A percentile compares a stretch with the other conserved stretches of the same genome.
Conservation (phyloP, 1,140 invertebrate species). For the Metaphire vulgaris region DNA sequence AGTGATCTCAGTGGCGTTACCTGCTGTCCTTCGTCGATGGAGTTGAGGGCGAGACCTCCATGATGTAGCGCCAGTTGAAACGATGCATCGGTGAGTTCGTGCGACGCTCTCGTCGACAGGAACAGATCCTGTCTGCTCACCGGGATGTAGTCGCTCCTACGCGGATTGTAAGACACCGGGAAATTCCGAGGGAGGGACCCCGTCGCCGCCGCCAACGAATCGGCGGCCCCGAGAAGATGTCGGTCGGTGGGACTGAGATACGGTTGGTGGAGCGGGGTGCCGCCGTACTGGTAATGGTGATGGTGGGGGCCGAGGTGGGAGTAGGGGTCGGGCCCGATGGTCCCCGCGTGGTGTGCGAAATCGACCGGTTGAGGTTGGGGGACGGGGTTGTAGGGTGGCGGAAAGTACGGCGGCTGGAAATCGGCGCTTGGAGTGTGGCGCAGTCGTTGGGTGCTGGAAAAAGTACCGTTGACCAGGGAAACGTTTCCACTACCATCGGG, state of each 20-base stretch:
- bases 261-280: neutral
- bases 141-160: neutral
- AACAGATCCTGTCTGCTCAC: constrained; percentile 15
- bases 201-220: neutral
- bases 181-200: neutral
- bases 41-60: constrained; percentile 14
- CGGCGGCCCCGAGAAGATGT: neutral
- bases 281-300: constrained; percentile 5
- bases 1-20: neutral
- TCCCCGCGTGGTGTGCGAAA: neutral
- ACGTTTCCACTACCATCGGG: neutral
- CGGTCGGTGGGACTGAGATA: neutral
- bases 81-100: constrained; percentile 13
- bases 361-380: constrained; percentile 14
- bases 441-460: constrained; percentile 6
- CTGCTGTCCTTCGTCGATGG: neutral
- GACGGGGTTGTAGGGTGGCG: constrained; percentile 7
- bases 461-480: neutral
- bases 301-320: constrained; percentile 10
- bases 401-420: constrained; percentile 21
- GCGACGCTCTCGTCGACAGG: constrained; percentile 2
- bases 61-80: constrained; percentile 14
- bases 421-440: constrained; percentile 15
- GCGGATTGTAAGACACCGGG: neutral
- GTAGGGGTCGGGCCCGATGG: neutral